Percentiles rank a stretch among this genome's conserved stretches.
Evolutionary conservation across 2,797 vertebrate species (phyloP).

Genomic region (Hybognathus amarus): DNA sequence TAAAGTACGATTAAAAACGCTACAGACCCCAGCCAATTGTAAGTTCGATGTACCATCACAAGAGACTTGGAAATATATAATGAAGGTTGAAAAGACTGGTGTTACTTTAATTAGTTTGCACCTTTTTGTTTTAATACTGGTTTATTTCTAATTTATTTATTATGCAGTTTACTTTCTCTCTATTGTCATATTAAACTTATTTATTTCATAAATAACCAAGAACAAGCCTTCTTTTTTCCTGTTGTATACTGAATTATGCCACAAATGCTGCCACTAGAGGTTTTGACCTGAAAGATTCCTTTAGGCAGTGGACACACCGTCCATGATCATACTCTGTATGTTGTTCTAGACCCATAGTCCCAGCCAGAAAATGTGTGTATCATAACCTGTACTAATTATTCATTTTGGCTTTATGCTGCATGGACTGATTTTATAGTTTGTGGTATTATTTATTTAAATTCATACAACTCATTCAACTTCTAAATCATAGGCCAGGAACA

Average conservation of each 20-base stretch:
- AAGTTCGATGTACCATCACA: too few species aligned
- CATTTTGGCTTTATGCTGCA: conserved; percentile 8
- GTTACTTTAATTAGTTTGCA: background rate
- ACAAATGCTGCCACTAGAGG: background rate
- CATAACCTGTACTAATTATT: background rate
- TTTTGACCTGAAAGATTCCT: background rate
- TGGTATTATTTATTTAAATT: background rate
- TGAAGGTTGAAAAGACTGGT: too few species aligned
- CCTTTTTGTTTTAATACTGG: background rate
- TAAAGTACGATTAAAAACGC: too few species aligned
- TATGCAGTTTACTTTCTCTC: background rate
- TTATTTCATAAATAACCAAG: background rate
- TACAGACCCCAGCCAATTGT: too few species aligned
- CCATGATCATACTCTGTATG: background rate
- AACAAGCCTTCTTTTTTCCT: background rate
- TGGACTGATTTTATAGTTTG: background rate
- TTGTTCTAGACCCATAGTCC: background rate
- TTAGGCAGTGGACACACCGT: background rate
- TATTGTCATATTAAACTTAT: background rate
- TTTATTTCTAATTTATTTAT: background rate
- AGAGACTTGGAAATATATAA: too few species aligned
- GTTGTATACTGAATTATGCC: background rate
- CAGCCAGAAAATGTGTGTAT: background rate
- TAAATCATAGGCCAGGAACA: background rate
- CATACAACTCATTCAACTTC: too few species aligned